Evolutionary conservation across 2,797 vertebrate species (phyloP).

Genomic region (Falco rusticolus): DNA sequence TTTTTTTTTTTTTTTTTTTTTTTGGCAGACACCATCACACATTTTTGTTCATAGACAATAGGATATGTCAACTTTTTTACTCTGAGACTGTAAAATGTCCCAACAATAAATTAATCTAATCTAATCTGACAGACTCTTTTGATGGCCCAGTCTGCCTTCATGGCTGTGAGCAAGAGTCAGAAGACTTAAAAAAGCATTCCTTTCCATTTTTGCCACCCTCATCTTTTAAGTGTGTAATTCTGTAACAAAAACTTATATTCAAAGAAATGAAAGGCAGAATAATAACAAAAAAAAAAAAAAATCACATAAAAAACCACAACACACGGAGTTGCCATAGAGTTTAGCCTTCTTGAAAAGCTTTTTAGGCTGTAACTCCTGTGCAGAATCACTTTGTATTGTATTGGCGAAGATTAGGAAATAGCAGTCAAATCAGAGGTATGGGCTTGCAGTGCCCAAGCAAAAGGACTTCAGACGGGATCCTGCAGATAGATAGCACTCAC

Average conservation of each 20-base stretch:
- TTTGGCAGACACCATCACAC: neutral
- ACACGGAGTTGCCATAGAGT: rapidly evolving
- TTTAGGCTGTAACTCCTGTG: neutral
- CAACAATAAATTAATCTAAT: neutral
- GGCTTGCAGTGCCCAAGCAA: neutral
- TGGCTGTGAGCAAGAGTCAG: neutral
- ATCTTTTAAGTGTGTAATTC: neutral
- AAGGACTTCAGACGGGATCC: neutral
- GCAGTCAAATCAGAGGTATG: neutral
- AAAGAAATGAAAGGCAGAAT: neutral
- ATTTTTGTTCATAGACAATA: neutral
- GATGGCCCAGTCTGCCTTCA: neutral
- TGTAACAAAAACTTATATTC: neutral
- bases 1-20: neutral
- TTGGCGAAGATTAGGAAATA: neutral
- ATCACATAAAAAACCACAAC: neutral
- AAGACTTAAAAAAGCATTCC: neutral
- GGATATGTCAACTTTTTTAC: neutral
- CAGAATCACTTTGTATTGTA: neutral
- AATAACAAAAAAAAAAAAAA: neutral
- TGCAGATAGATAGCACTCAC: rapidly evolving
- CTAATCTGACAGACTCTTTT: neutral
- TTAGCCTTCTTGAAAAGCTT: neutral
- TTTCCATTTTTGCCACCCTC: neutral
- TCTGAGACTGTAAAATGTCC: neutral